Evolutionary conservation across 92 coral and sea anemone genomes (phyloP).

Genomic region (Siderastrea radians): DNA sequence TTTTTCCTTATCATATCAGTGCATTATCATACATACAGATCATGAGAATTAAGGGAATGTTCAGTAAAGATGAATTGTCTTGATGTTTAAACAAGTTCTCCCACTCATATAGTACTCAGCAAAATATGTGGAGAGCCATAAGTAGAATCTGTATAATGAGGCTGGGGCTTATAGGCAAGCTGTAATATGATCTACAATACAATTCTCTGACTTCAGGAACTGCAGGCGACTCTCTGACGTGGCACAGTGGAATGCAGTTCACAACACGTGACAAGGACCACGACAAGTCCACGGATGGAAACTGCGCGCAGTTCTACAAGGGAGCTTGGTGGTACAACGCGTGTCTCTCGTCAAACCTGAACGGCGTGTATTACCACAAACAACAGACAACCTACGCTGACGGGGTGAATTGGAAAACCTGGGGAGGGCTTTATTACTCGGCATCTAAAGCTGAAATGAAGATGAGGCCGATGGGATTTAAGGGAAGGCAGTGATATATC

Average conservation of each 20-base stretch:
- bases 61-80: no score
- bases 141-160: no score
- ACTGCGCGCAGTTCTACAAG: slow-evolving; percentile 64
- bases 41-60: no score
- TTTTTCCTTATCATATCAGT: no score
- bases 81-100: no score
- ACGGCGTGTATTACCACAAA: slow-evolving; percentile 57
- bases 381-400: slow-evolving; percentile 70
- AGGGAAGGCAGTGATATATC: background rate
- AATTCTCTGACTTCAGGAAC: slow-evolving; percentile 31
- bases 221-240: slow-evolving; percentile 63
- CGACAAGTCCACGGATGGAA: slow-evolving; percentile 59
- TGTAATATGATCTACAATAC: background rate
- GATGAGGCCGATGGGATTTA: slow-evolving; percentile 51
- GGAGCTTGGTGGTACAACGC: slow-evolving; percentile 70
- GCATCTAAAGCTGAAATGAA: slow-evolving; percentile 65
- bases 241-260: slow-evolving; percentile 70
- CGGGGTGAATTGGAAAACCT: slow-evolving; percentile 76
- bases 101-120: no score
- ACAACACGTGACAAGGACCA: slow-evolving; percentile 66
- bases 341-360: slow-evolving; percentile 35
- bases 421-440: slow-evolving; percentile 64
- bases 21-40: no score
- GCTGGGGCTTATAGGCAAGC: no score
- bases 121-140: no score